Conservation (phyloP, 2,888 invertebrate species). For the Sminthurinus aureus region DNA sequence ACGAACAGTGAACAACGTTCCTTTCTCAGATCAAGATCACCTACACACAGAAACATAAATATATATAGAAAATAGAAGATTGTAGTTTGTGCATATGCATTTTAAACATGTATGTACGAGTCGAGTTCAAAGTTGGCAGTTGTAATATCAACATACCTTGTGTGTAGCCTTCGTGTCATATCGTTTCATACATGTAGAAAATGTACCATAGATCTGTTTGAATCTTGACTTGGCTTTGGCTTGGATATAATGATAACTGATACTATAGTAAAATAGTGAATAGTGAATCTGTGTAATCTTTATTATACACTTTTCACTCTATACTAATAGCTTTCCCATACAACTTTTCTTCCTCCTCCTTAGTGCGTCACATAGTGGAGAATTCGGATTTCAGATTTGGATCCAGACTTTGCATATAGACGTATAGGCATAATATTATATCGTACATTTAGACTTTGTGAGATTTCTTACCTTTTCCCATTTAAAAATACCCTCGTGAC, state of each 20-base stretch:
- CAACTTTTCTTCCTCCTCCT: not conserved
- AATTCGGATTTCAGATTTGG: not conserved
- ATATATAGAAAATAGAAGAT: not conserved
- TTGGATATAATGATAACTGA: too few species aligned
- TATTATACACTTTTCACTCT: too few species aligned
- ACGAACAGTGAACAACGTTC: not conserved
- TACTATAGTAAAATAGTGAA: too few species aligned
- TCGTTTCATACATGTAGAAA: too few species aligned
- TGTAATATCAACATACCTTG: not conserved
- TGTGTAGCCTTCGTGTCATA: too few species aligned
- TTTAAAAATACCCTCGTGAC: slow-evolving; percentile 10
- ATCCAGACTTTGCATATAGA: not conserved
- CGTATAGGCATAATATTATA: too few species aligned
- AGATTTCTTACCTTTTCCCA: not conserved
- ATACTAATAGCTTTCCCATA: too few species aligned
- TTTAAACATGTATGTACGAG: not conserved
- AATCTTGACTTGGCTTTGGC: too few species aligned
- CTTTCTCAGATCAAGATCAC: not conserved
- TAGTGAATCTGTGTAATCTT: too few species aligned
- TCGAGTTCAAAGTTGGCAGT: not conserved
- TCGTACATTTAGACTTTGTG: not conserved
- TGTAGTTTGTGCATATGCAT: not conserved
- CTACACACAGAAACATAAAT: not conserved
- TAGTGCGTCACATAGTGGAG: not conserved
- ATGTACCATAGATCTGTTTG: too few species aligned